A percentile compares a stretch with the other conserved stretches of the same genome.
phyloP scores from a whole-genome alignment of 2,113 vertebrate species.

The Herpetotheres cachinnans region DNA sequence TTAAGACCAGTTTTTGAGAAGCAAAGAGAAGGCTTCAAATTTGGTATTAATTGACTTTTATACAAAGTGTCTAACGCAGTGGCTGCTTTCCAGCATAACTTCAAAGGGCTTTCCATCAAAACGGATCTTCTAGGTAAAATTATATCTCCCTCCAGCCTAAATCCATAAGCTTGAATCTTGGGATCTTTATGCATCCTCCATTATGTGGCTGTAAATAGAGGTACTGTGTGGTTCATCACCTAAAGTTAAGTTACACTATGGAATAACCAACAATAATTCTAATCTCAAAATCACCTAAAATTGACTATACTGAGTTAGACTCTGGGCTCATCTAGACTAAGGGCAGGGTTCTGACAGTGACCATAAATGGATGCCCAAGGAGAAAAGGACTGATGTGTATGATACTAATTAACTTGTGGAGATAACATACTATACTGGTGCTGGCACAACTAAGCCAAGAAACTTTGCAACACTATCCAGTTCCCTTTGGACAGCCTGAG shows the following conservation, averaged over 20 bases:
- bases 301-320: background rate
- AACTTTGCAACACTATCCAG: background rate
- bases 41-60: background rate
- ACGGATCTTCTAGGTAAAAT: background rate
- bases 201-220: background rate
- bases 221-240: background rate
- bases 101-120: background rate
- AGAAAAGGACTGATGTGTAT: background rate
- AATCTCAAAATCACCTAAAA: background rate
- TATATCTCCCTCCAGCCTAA: background rate
- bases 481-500: background rate
- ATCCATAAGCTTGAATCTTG: background rate
- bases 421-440: background rate
- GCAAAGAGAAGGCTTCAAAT: background rate
- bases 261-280: background rate
- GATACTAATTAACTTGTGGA: background rate
- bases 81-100: background rate
- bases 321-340: background rate
- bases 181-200: background rate
- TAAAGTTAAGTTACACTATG: background rate
- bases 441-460: background rate
- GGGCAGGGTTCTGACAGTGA: background rate
- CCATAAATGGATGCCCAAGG: rapidly evolving
- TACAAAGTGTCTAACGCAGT: background rate
- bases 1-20: background rate